Percentiles rank a stretch among this genome's conserved stretches.
Evolutionary conservation across 1,140 invertebrate species (phyloP).

Genomic region (Tetranychus cinnabarinus): DNA sequence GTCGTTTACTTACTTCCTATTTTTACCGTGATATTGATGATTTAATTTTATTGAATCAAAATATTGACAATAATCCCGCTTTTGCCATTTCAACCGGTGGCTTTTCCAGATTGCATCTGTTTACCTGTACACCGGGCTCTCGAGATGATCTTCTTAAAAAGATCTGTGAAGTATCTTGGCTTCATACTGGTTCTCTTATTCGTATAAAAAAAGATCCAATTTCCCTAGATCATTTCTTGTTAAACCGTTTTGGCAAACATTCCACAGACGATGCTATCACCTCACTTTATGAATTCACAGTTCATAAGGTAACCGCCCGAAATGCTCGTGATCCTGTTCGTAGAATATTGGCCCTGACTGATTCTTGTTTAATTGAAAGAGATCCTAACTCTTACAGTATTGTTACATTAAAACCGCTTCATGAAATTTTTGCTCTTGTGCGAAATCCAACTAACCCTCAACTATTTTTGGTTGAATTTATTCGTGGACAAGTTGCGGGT

Average conservation of each 20-base stretch:
- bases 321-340: conserved; percentile 34
- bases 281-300: conserved; percentile 69
- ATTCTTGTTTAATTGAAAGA: conserved; percentile 80
- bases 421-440: conserved; percentile 59
- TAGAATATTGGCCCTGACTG: conserved; percentile 76
- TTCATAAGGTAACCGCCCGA: conserved; percentile 58
- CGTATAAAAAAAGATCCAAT: conserved; percentile 58
- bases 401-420: conserved; percentile 60
- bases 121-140: conserved; percentile 2
- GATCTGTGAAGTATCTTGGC: conserved; percentile 49
- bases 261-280: conserved; percentile 67
- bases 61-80: conserved; percentile 29
- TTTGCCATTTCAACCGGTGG: conserved; percentile 68
- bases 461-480: conserved; percentile 77
- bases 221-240: conserved; percentile 55
- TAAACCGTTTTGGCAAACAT: conserved; percentile 67
- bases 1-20: conserved; percentile 47
- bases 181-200: conserved; percentile 54
- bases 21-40: conserved; percentile 78
- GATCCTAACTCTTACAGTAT: conserved; percentile 88
- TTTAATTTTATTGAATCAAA: conserved; percentile 28
- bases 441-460: conserved; percentile 74
- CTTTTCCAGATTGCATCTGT: conserved; percentile 35
- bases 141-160: conserved; percentile 56
- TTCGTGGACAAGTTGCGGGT: conserved; percentile 60